A percentile compares a stretch with the other conserved stretches of the same genome.
phyloP scores from a whole-genome alignment of 2,888 invertebrate species.

The Polietes domitor region DNA sequence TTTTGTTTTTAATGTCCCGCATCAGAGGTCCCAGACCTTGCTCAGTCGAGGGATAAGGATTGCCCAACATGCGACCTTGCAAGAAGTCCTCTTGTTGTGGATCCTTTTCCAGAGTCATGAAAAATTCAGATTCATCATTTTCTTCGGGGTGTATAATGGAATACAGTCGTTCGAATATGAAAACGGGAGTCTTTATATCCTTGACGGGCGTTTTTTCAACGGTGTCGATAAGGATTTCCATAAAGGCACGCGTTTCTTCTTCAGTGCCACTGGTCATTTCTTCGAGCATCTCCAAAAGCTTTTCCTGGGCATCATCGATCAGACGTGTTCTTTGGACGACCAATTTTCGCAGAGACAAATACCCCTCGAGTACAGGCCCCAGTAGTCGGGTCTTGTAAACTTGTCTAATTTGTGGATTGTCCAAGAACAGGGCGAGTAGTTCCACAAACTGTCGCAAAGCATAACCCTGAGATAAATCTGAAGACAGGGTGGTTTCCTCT shows the following conservation, averaged over 20 bases:
- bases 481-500: conserved; percentile 95
- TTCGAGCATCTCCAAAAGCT: conserved; percentile 94
- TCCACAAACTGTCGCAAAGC: conserved; percentile 95
- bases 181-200: conserved; percentile 97
- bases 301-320: conserved; percentile 98
- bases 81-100: conserved; percentile 99
- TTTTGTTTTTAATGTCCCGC: conserved; percentile 99
- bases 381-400: conserved; percentile 94
- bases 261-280: conserved; percentile 98
- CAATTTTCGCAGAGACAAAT: conserved; percentile 92
- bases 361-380: conserved; percentile 90
- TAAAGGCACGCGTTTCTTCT: conserved; percentile 97
- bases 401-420: conserved; percentile 92
- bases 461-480: conserved; percentile 96
- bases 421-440: conserved; percentile 92
- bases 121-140: conserved; percentile 98
- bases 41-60: conserved; percentile 97
- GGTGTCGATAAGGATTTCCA: conserved; percentile 98
- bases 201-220: conserved; percentile 94
- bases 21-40: conserved; percentile 97
- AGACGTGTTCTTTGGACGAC: conserved; percentile 97
- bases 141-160: conserved; percentile 99
- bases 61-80: conserved; percentile 97
- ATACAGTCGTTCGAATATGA: conserved; percentile 97
- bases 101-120: conserved; percentile 97